Evolutionary conservation across 2,797 vertebrate species (phyloP), one percentile per base, ranked within the genome.

Genomic region (Ceyx erithaca): DNA sequence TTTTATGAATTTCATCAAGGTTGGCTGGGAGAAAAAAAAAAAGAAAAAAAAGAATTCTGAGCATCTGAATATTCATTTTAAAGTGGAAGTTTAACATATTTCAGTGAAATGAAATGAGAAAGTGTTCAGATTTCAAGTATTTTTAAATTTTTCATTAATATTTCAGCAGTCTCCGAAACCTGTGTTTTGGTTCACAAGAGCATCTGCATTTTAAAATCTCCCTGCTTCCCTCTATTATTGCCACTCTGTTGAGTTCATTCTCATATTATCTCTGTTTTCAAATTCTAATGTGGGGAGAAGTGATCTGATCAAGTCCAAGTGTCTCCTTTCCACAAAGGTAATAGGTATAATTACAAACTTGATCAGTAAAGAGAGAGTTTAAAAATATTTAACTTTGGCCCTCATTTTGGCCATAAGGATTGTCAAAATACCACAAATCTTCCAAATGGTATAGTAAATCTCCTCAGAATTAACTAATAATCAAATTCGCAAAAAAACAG

Each of bases 41-140:
- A n/a, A 48, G 41, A 63, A 63, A 55, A 41, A 54, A 90, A 37
- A 21, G 3, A 72, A 64, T 58, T 85, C 75, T 49, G 61, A 90
- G 79, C 72, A 92, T 92, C 67, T 88, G 91, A 76, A 71, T 78
- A 55, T 71, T 91, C 89, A 77, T 90, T 92, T 90, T 90, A 84
- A 88, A 90, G 57, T 61, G 71, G 78, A 93, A 86, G 54, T 87
- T 83, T 63, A 93, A 85, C 78, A 68, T 73, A 95, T 95, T 87
- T 95, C 87, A 93, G 89, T 94, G 75, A 91, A 92, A 88, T 79
- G 79, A 91, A 62, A 90, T 73, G 28, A 93, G 61, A 91, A 93
- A 94, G 54, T 77, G 49, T 68, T 89, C 64, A 54, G 48, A 93
- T 93, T 91, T 94, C 67, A 94, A 96, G 78, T 73, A 86, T 85